Evolutionary conservation across 1,140 invertebrate genomes (phyloP), one percentile per base, ranked within the genome.

Genomic region (Euura lappo): DNA sequence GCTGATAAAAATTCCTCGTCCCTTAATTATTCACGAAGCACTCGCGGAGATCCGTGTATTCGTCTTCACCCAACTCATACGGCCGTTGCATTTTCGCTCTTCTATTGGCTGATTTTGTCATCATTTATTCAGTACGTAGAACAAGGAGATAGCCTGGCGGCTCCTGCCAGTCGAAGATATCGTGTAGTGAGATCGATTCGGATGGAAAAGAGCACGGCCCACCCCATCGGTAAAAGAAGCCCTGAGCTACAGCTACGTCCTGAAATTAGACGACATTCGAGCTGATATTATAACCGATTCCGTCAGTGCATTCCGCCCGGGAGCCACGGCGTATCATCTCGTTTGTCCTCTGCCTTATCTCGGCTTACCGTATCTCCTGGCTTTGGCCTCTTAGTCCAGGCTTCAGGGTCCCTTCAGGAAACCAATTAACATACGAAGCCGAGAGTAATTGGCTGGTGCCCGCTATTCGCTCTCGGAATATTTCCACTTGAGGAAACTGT

Each of bases 381-480:
- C 28, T 8, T 68, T 68, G 28, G 11, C 66, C 66, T 68, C 28
- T 42, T 68, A 68, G 28, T 68, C 66, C 66, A 13, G 8, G 66
- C 66, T 44, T 28, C 44, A 68, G 28, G 28, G 28, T 42, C 66
- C 44, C 66, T 44, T 44, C 28, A 8, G 66, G 66, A 68, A 68
- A 68, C 66, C 66, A 68, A 68, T 68, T 68, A 68, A 68, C 66
- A 68, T 68, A 68, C 8, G 66, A 68, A 68, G 66, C 66, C 66
- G 11, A 3, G 44, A 68, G 66, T 68, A 68, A 68, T 68, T 68
- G 66, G 66, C 66, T n/a, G 10, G 4, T 44, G 66, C 8, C 44
- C 66, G 66, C 10, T 8, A 60, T n/a, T 44, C 28, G 28, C 28
- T 64, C 13, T 64, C 60, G 28, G 28, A 28, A 28, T 28, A 28